phyloP scores from a whole-genome alignment of 2,113 vertebrate species.

The Micromys minutus region DNA sequence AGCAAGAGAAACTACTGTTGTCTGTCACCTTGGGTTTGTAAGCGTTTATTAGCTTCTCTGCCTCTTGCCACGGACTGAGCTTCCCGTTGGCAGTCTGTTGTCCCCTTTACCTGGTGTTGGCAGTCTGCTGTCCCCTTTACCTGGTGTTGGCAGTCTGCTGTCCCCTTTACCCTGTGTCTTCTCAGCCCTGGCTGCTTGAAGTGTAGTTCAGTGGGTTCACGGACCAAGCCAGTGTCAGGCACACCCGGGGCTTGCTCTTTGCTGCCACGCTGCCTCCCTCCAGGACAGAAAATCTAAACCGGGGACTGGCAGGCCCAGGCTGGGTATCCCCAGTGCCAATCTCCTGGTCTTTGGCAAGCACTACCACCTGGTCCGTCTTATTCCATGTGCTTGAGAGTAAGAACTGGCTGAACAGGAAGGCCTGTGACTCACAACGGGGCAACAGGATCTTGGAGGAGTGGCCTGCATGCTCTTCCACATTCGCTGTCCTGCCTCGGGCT shows the following conservation, averaged over 20 bases:
- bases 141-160: not conserved
- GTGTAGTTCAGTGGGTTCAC: not conserved
- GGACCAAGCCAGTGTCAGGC: not conserved
- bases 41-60: not conserved
- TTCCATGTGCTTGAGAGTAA: conserved; percentile 34
- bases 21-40: conserved; percentile 23
- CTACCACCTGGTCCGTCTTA: conserved; percentile 1
- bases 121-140: not conserved
- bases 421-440: conserved; percentile 78
- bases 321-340: not conserved
- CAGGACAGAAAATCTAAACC: not conserved
- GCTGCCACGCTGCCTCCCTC: not conserved
- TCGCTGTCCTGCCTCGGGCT: not conserved
- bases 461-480: not conserved
- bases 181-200: not conserved
- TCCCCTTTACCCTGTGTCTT: not conserved
- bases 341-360: conserved; percentile 10
- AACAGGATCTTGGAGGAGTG: conserved; percentile 77
- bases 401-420: conserved; percentile 84
- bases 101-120: no score
- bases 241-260: not conserved
- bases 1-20: not conserved
- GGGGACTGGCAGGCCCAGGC: not conserved
- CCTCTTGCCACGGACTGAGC: not conserved
- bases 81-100: conserved; percentile 3